phyloP scores from a whole-genome alignment of 2,113 vertebrate species.

The Rutilus rutilus region DNA sequence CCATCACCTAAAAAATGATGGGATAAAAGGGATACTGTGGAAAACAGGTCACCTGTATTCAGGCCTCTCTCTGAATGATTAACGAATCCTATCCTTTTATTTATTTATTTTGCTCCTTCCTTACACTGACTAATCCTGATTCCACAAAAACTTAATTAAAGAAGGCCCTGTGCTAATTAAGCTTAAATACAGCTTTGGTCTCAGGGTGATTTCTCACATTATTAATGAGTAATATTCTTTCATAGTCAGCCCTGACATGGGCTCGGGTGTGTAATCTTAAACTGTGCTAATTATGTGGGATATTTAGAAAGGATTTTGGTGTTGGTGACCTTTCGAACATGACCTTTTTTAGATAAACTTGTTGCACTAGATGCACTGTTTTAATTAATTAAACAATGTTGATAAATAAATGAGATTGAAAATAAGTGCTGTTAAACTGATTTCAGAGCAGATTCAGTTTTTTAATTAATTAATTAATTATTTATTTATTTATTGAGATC shows the following conservation, averaged over 20 bases:
- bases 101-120: constrained; percentile 39
- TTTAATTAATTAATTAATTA: no score
- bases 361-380: neutral
- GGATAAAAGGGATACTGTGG: neutral
- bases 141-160: constrained; percentile 57
- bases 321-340: neutral
- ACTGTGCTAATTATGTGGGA: constrained; percentile 9
- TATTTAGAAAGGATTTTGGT: constrained; percentile 35
- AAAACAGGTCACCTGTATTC: constrained; percentile 37
- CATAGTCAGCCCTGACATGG: constrained; percentile 4
- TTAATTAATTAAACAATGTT: neutral
- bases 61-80: constrained; percentile 24
- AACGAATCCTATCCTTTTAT: constrained; percentile 30
- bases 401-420: neutral
- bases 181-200: constrained; percentile 50
- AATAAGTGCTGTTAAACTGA: neutral
- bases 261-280: constrained; percentile 22
- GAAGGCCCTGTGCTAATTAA: constrained; percentile 58
- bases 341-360: neutral
- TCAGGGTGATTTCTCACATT: constrained; percentile 55
- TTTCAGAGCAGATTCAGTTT: neutral
- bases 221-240: constrained; percentile 54
- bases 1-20: constrained; percentile 18
- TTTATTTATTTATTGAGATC: neutral
- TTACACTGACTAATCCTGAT: constrained; percentile 45